These are phyloP conservation scores for Phoenicopterus ruber DNA, from an alignment of 2,113 vertebrate genomes.

Conservation along the genomic window DNA sequence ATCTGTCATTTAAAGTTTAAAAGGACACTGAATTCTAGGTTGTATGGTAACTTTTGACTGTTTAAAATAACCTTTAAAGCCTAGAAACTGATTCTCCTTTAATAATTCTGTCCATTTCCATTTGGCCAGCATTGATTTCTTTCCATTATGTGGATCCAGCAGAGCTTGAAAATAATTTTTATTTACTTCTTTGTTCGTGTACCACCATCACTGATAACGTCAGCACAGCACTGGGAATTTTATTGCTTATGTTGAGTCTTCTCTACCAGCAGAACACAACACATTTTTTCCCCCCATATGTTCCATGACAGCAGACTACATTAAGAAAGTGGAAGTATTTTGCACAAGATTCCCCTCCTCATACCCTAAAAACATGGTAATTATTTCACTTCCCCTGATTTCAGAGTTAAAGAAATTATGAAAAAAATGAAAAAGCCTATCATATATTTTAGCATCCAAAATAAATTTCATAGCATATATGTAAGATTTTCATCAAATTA, in stretches of 20 bases:
- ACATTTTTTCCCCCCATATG: not conserved
- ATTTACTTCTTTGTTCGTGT: not conserved
- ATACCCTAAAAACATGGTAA: not conserved
- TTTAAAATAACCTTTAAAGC: slow-evolving; percentile 6
- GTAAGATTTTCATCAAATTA: not conserved
- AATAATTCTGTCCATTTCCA: slow-evolving; percentile 2
- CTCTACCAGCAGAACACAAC: not conserved
- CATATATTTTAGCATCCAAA: not conserved
- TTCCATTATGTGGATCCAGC: not conserved
- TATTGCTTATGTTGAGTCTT: not conserved
- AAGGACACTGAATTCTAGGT: not conserved
- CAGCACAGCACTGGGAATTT: not conserved
- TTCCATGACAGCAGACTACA: not conserved
- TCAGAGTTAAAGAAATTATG: not conserved
- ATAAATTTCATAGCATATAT: not conserved
- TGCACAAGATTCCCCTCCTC: not conserved
- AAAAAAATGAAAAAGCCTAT: not conserved
- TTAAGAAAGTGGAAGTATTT: not conserved
- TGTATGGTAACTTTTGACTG: not conserved
- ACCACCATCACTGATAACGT: not conserved
- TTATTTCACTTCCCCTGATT: not conserved
- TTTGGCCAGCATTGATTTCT: slow-evolving; percentile 6
- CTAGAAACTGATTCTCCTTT: not conserved
- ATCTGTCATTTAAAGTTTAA: slow-evolving; percentile 1
- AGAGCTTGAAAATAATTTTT: slow-evolving; percentile 29